Conservation (phyloP, 2,113 vertebrate species). For the Centropristis striata region DNA sequence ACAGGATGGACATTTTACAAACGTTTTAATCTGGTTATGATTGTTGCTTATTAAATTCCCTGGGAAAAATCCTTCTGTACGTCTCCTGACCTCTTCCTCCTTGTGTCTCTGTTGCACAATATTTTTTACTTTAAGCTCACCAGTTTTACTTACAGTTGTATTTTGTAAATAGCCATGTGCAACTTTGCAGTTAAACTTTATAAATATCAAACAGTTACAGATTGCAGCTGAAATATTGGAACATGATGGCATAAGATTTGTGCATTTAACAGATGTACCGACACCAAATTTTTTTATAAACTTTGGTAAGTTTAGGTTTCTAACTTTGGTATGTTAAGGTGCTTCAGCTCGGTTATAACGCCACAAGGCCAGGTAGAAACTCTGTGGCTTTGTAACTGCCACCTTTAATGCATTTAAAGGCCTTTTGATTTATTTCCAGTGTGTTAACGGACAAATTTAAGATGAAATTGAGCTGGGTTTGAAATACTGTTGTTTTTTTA, state of each 20-base stretch:
- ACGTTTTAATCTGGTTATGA: constrained; percentile 84
- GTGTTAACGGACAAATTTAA: constrained; percentile 18
- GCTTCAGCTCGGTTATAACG: constrained; percentile 36
- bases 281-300: constrained; percentile 51
- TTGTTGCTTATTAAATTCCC: constrained; percentile 87
- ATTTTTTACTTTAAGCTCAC: constrained; percentile 14
- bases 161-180: constrained; percentile 65
- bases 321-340: constrained; percentile 42
- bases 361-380: constrained; percentile 41
- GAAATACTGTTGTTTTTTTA: constrained; percentile 28
- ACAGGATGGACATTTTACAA: constrained; percentile 82
- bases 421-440: constrained; percentile 46
- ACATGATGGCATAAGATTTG: constrained; percentile 19
- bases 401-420: constrained; percentile 22
- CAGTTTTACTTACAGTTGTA: constrained; percentile 27
- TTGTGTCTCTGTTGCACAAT: constrained; percentile 33
- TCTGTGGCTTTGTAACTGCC: constrained; percentile 18
- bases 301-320: constrained; percentile 54
- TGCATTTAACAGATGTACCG: constrained; percentile 28
- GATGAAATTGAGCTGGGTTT: constrained; percentile 16
- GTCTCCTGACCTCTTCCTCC: constrained; percentile 76
- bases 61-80: constrained; percentile 73
- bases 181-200: constrained; percentile 43
- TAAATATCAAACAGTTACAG: constrained; percentile 27
- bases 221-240: constrained; percentile 30